phyloP scores from a whole-genome alignment of 2,888 invertebrate species.

The Noctua comes region DNA sequence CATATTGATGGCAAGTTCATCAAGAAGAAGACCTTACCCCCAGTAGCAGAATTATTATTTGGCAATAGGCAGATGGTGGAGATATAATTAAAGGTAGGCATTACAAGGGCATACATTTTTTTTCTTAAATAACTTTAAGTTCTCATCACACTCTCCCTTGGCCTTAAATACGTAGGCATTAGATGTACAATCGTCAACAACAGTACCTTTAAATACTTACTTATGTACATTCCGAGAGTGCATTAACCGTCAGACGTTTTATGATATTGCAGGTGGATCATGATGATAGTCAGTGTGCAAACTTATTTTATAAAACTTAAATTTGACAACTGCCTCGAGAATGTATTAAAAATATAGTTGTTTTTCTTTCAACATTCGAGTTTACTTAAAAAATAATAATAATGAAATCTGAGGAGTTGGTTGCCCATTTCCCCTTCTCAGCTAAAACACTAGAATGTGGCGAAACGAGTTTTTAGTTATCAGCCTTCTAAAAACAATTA shows the following conservation, averaged over 20 bases:
- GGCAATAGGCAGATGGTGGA: neutral
- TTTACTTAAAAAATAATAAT: neutral
- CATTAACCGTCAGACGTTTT: neutral
- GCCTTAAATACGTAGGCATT: slow-evolving; percentile 12
- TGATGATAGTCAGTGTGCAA: neutral
- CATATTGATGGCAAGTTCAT: neutral
- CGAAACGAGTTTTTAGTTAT: neutral
- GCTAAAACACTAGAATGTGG: neutral
- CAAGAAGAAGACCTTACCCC: neutral
- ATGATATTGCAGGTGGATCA: neutral
- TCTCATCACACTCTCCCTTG: slow-evolving; percentile 17
- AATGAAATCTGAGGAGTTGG: neutral
- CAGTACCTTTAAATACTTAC: neutral
- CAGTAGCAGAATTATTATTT: neutral
- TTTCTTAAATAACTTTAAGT: slow-evolving; percentile 17
- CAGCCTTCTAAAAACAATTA: neutral
- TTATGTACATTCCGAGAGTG: neutral
- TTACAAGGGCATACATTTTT: neutral
- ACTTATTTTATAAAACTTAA: neutral
- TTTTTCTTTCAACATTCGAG: neutral
- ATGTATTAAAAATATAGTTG: neutral
- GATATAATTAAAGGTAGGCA: neutral
- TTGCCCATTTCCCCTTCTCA: neutral
- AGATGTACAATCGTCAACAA: slow-evolving; percentile 9
- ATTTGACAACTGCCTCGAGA: neutral